Base-by-base conservation (phyloP, 2,797 vertebrate species). In the Acanthurus tractus region DNA sequence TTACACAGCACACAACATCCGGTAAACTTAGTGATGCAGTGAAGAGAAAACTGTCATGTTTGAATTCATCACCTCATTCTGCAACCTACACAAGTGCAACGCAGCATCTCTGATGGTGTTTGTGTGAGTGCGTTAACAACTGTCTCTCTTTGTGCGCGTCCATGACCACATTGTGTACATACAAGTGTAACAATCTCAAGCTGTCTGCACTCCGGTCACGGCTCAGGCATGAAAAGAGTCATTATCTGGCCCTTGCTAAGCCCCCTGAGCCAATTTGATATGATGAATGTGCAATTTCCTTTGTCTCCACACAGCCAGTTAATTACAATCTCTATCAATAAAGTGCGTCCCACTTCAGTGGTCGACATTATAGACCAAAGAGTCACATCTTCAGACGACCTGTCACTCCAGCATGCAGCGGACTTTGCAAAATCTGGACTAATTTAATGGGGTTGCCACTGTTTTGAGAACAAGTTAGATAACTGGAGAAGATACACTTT, bases 251-350 rank as follows among this genome's bases (percentile, higher is more conserved):
- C 81, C 82, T 85, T 79, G 74, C 81, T 84, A 76, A 88, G 78
- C 83, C 90, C 85, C 85, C 78, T 76, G 78, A 86, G 88, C 84
- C 91, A 90, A 88, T 93, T 94, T 93, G 87, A 92, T 92, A 92
- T 93, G 92, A 95, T 92, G 89, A 94, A 95, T 93, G 93, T 90
- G 87, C 92, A 93, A 93, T 95, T 94, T 93, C 90, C 92, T 92
- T 91, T 89, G 91, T 94, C 93, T 93, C 84, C 66, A 83, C 77
- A 82, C 81, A 81, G 82, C 63, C 86, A 80, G 86, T 90, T 93
- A 93, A 94, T 95, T 94, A 93, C 87, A 91, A 88, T 88, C 88
- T 86, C 89, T 87, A 89, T 93, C 93, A 92, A 93, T 93, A 93
- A 90, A 93, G 87, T 72, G 76, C 45, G 83, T 87, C 79, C 78